Evolutionary conservation across 2,888 invertebrate genomes (phyloP).

Genomic region (Psococerastis gibbosa): DNA sequence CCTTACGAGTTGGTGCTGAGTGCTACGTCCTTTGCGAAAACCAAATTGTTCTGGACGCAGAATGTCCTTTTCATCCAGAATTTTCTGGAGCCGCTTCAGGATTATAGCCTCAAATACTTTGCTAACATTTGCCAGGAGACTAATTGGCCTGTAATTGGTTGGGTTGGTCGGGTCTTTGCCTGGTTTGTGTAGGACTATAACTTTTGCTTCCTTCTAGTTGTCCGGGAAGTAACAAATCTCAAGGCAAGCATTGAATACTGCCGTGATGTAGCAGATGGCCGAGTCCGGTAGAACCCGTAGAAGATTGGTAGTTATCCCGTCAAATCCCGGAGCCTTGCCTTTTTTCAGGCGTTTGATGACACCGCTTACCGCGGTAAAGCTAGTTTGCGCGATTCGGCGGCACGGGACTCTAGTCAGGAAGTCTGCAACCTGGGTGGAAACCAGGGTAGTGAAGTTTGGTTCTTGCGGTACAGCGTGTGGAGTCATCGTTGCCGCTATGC

Average conservation of each 20-base stretch:
- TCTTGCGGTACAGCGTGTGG: too few species aligned
- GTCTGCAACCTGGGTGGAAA: neutral
- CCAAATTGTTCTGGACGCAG: slow-evolving; percentile 16
- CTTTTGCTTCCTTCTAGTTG: slow-evolving; percentile 18
- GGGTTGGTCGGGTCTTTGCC: too few species aligned
- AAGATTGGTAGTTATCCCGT: neutral
- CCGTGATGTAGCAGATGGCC: neutral
- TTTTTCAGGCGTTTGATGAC: neutral
- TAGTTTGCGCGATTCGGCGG: neutral
- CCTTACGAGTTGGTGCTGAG: slow-evolving; percentile 19
- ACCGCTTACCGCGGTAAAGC: neutral
- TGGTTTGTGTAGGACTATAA: too few species aligned
- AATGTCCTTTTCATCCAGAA: too few species aligned
- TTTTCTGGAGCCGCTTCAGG: too few species aligned
- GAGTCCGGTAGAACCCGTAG: neutral
- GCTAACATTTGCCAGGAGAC: slow-evolving; percentile 17
- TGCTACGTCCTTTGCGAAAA: too few species aligned
- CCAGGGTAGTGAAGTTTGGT: neutral
- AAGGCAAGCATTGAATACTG: slow-evolving; percentile 10
- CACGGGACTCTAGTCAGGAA: neutral
- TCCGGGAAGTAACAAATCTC: slow-evolving; percentile 16
- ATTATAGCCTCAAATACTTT: too few species aligned
- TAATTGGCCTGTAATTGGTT: too few species aligned
- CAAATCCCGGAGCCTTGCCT: neutral
- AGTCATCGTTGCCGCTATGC: neutral